Evolutionary conservation across 1,140 invertebrate genomes (phyloP).

Genomic region (Bombus pascuorum): DNA sequence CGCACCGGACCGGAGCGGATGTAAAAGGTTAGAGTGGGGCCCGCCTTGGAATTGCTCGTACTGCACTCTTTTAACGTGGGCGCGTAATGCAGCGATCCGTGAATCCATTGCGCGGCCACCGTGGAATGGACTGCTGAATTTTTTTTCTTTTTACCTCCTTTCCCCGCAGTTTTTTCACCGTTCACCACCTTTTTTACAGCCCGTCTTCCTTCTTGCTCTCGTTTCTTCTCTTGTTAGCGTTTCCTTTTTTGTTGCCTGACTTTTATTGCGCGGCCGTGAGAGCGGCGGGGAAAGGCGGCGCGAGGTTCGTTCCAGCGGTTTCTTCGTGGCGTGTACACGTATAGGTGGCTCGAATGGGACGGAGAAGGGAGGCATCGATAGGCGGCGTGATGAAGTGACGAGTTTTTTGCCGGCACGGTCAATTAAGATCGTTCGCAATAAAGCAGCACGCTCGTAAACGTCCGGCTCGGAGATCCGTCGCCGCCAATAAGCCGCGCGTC

Average conservation of each 20-base stretch:
- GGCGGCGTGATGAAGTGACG: constrained; percentile 4
- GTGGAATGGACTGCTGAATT: constrained; percentile 31
- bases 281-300: background rate
- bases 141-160: background rate
- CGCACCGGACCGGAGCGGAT: constrained; percentile 60
- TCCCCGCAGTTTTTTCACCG: background rate
- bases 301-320: background rate
- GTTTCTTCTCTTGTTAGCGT: background rate
- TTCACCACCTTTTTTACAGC: background rate
- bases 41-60: constrained; percentile 59
- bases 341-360: background rate
- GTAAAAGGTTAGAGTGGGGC: constrained; percentile 63
- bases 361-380: background rate
- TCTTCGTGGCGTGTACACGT: background rate
- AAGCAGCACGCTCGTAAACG: constrained; percentile 29
- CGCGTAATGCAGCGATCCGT: constrained; percentile 51
- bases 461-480: constrained; percentile 6
- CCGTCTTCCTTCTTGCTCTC: background rate
- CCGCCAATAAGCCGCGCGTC: background rate
- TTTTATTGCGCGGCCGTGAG: background rate
- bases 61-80: constrained; percentile 51
- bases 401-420: constrained; percentile 27
- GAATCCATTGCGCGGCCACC: constrained; percentile 45
- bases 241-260: background rate
- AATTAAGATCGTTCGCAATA: constrained; percentile 36